Base-by-base conservation (phyloP, 2,888 invertebrate species). In the Oasisia sp. region DNA sequence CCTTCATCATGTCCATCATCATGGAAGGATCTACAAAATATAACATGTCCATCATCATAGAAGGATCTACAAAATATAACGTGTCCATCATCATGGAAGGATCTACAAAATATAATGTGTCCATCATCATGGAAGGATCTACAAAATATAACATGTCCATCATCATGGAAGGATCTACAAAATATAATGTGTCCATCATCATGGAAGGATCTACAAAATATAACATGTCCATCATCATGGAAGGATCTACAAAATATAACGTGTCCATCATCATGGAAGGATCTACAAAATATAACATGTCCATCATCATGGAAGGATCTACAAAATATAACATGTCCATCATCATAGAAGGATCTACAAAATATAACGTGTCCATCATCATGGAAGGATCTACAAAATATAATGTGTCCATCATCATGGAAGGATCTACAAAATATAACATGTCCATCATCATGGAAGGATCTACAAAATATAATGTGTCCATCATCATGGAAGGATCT, bases 1-100 rank as follows among this genome's bases (percentile, higher is more conserved):
- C 99, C 96, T 99, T 99, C 93, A 99, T 97, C 99, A 99, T 99
- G 95, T 99, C 99, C 0, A 99, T 99, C 98, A 99, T 98, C 98
- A 99, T 98, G 92, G 98, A 98, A 0, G 99, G 99, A 96, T 99
- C 99, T 96, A 94, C 45, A 95, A 94, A 91, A 32, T n/a, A 93
- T 44, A 44, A 9, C 7, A 50, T 50, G 50, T 50, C 12, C 50
- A 50, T 74, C 27, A 27, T 74, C 27, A 74, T 74, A 27, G 74
- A 74, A 19, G 27, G 74, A 19, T 74, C 27, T 74, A 74, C 74
- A 74, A 74, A 27, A 27, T 74, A 27, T 19, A 74, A 27, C 7
- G 0, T 50, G 50, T 50, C 50, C 50, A 50, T 74, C 74, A 74
- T 74, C 27, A 27, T 27, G 92, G 98, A 98, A 0, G 99, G 99